Evolutionary conservation across 2,113 vertebrate genomes (phyloP).

Genomic region (Sialia sialis): DNA sequence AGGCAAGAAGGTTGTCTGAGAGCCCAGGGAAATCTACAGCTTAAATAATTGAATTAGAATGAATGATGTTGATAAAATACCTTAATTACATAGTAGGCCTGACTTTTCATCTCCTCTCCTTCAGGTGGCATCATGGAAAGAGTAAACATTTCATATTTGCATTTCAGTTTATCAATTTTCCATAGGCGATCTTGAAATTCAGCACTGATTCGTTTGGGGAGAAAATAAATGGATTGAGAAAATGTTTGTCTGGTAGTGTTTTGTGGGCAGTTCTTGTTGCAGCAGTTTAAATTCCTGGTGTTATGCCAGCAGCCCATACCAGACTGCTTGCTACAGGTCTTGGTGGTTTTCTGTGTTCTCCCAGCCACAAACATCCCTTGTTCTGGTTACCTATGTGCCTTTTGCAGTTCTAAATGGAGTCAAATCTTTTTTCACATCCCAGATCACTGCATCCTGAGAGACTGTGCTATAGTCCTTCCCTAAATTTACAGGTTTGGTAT

Average conservation of each 20-base stretch:
- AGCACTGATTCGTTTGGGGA: conserved; percentile 66
- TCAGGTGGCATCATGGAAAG: conserved; percentile 80
- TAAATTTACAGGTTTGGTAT: background rate
- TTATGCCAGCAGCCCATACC: background rate
- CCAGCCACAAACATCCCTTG: background rate
- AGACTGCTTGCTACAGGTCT: background rate
- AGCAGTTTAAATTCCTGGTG: background rate
- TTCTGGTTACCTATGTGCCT: background rate
- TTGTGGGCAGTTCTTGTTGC: background rate
- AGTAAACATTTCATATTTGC: conserved; percentile 84
- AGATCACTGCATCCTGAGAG: background rate
- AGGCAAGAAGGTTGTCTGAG: background rate
- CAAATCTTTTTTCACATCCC: background rate
- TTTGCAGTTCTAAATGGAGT: background rate
- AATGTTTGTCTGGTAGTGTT: background rate
- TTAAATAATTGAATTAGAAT: background rate
- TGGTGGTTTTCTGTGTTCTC: background rate
- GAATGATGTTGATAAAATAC: conserved; percentile 59
- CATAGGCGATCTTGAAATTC: conserved; percentile 83
- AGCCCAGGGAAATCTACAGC: background rate
- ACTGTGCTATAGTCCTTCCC: background rate
- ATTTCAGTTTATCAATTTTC: conserved; percentile 86
- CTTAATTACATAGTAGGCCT: conserved; percentile 88
- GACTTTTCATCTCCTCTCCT: conserved; percentile 84
- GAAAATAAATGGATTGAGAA: background rate